phyloP scores from a whole-genome alignment of 2,797 vertebrate species.

The Trichosurus vulpecula region DNA sequence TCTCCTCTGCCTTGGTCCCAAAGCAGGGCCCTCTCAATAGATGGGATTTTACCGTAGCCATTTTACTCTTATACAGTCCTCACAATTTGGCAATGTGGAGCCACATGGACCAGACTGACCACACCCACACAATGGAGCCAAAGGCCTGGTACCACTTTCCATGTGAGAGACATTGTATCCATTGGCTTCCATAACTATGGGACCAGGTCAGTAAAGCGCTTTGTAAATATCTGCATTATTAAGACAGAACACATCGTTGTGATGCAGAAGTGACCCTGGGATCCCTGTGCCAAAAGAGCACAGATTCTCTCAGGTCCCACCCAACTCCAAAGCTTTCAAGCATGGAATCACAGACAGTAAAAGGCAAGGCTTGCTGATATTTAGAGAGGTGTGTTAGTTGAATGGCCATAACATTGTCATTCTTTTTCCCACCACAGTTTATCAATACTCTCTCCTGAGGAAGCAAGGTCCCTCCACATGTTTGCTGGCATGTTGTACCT shows the following conservation, averaged over 20 bases:
- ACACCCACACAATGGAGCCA: not conserved
- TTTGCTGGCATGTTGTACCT: not conserved
- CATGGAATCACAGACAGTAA: not conserved
- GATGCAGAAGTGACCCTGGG: not conserved
- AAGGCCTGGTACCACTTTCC: not conserved
- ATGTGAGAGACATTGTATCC: not conserved
- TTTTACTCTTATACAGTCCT: not conserved
- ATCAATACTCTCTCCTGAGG: not conserved
- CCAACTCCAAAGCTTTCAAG: not conserved
- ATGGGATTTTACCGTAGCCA: not conserved
- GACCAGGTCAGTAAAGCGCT: not conserved
- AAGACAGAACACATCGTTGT: not conserved
- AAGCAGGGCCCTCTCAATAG: not conserved
- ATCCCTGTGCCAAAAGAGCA: not conserved
- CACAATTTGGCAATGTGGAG: not conserved
- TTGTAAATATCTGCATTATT: not conserved
- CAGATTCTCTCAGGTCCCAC: not conserved
- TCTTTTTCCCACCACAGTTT: not conserved
- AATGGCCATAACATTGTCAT: not conserved
- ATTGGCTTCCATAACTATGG: not conserved
- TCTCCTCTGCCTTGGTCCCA: not conserved
- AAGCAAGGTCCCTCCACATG: not conserved
- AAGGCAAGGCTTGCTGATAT: not conserved
- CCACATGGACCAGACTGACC: not conserved
- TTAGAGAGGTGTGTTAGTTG: not conserved